Evolutionary conservation across 1,140 invertebrate species (phyloP).

Genomic region (Aradophagus sp.): DNA sequence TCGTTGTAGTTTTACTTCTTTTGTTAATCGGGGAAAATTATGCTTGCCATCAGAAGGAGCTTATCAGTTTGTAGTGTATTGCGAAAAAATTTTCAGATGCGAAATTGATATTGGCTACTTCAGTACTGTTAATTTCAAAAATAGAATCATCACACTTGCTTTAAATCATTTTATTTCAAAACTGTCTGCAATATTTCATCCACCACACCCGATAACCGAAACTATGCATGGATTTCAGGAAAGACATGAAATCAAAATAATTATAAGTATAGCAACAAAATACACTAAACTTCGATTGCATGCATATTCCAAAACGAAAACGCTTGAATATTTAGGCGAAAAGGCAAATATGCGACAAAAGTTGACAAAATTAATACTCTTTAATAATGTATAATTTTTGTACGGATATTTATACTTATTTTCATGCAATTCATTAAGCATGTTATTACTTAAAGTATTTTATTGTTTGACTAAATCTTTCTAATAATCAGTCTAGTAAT

Average conservation of each 20-base stretch:
- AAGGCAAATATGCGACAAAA: constrained; percentile 22
- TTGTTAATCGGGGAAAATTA: constrained; percentile 24
- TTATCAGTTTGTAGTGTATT: constrained; percentile 17
- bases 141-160: constrained; percentile 9
- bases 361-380: constrained; percentile 16
- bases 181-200: constrained; percentile 4
- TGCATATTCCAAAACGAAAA: constrained; percentile 17
- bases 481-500: too few species aligned
- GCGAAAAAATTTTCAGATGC: constrained; percentile 22
- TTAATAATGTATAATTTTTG: constrained; percentile 15
- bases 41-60: constrained; percentile 13
- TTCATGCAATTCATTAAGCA: too few species aligned
- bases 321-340: constrained; percentile 23
- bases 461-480: too few species aligned
- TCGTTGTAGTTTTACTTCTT: constrained; percentile 11
- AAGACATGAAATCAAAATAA: constrained; percentile 25
- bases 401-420: too few species aligned
- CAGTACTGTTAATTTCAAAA: constrained; percentile 23
- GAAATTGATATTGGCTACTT: constrained; percentile 19
- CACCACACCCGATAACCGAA: constrained; percentile 15
- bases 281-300: constrained; percentile 17
- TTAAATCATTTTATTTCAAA: constrained; percentile 10
- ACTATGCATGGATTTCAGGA: constrained; percentile 1
- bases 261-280: constrained; percentile 16
- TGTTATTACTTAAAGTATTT: too few species aligned